Conservation (phyloP, 2,113 vertebrate genomes). For the Eubucco bourcierii region DNA sequence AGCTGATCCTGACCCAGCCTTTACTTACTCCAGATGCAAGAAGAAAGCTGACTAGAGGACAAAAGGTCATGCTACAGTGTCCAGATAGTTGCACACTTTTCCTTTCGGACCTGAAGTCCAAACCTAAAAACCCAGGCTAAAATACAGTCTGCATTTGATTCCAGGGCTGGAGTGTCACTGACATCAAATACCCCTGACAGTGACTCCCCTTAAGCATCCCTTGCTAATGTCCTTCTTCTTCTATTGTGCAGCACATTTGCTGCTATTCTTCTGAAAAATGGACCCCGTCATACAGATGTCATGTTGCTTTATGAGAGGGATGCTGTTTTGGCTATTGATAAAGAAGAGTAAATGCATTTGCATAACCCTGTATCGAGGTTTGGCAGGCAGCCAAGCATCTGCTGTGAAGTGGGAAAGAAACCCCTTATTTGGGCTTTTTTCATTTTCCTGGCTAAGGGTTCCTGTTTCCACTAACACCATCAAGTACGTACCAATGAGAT, state of each 20-base stretch:
- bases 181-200: neutral
- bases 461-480: neutral
- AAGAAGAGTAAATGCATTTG: slow-evolving; percentile 32
- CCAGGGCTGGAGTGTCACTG: neutral
- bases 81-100: neutral
- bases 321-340: slow-evolving; percentile 32
- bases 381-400: slow-evolving; percentile 33
- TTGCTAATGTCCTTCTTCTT: neutral
- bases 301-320: neutral
- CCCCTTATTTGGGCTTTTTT: neutral
- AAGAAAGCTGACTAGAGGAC: neutral
- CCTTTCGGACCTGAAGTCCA: neutral
- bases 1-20: neutral
- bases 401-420: neutral
- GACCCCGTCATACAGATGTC: neutral
- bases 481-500: neutral
- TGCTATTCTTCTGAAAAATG: neutral
- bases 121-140: neutral
- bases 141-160: neutral
- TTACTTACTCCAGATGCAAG: neutral
- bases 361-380: neutral
- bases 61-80: neutral
- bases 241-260: neutral
- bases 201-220: neutral
- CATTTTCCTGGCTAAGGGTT: neutral